phyloP scores from a whole-genome alignment of 2,888 invertebrate genomes.

The Acanthoscelides obtectus region DNA sequence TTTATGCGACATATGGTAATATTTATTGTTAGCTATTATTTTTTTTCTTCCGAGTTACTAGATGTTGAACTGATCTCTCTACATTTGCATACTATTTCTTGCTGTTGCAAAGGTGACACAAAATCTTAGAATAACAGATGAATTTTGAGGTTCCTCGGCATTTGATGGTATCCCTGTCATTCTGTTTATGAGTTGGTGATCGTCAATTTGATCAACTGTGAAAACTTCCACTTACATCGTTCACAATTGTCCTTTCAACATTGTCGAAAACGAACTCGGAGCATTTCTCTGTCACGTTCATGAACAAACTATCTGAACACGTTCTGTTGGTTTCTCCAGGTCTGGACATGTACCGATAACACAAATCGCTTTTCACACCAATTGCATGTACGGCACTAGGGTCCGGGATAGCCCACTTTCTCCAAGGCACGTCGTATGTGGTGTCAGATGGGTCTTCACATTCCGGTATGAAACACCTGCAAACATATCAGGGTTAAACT shows the following conservation, averaged over 20 bases:
- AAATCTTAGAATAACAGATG: no score
- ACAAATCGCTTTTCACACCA: conserved; percentile 38
- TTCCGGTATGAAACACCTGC: conserved; percentile 52
- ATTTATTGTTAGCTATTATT: no score
- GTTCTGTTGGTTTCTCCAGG: conserved; percentile 16
- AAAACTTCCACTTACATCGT: conserved; percentile 52
- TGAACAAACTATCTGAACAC: conserved; percentile 45
- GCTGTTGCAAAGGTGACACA: no score
- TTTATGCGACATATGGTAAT: no score
- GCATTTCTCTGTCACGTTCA: conserved; percentile 44
- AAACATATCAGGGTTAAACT: conserved; percentile 8
- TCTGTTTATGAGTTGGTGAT: no score
- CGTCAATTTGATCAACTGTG: no score
- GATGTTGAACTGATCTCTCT: no score
- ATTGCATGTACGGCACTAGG: conserved; percentile 24
- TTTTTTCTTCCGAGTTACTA: no score
- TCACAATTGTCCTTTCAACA: conserved; percentile 53
- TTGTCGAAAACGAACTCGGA: conserved; percentile 52
- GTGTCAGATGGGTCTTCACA: conserved; percentile 49
- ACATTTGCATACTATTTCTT: no score
- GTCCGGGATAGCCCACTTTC: conserved; percentile 50
- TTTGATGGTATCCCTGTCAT: no score
- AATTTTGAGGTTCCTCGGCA: no score
- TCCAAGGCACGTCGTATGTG: conserved; percentile 46
- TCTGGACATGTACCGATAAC: conserved; percentile 34